These are phyloP conservation scores for Leptoteleia sp. DNA, from an alignment of 1,140 invertebrate species.

Conservation along the genomic window DNA sequence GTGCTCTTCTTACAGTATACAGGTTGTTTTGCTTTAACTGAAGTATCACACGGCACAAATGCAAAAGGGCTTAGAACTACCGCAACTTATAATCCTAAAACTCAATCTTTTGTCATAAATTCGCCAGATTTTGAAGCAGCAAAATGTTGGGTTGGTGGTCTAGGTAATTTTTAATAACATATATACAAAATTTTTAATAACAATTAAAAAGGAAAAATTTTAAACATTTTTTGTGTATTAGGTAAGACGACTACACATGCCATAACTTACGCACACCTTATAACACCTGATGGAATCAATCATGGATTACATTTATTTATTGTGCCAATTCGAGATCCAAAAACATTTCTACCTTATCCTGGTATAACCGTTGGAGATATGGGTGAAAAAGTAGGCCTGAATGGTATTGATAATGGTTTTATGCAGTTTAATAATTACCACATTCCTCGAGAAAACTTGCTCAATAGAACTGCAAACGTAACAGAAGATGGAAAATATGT, in stretches of 20 bases:
- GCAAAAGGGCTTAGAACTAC: slow-evolving; percentile 91
- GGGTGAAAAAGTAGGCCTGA: slow-evolving; percentile 93
- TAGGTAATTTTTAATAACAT: slow-evolving; percentile 75
- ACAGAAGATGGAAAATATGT: slow-evolving; percentile 91
- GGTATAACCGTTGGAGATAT: slow-evolving; percentile 90
- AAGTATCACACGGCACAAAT: slow-evolving; percentile 94
- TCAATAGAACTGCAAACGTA: slow-evolving; percentile 94
- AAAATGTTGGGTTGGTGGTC: slow-evolving; percentile 91
- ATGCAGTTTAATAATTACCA: slow-evolving; percentile 85
- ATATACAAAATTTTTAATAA: background rate
- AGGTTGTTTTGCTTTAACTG: slow-evolving; percentile 92
- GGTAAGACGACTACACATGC: slow-evolving; percentile 93
- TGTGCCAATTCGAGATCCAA: slow-evolving; percentile 89
- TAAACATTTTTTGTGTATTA: slow-evolving; percentile 63
- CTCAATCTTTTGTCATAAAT: slow-evolving; percentile 89
- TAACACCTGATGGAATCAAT: slow-evolving; percentile 86
- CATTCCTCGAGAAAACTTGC: slow-evolving; percentile 89
- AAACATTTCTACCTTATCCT: slow-evolving; percentile 87
- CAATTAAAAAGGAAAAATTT: no score
- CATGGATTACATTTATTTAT: slow-evolving; percentile 94
- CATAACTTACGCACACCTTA: slow-evolving; percentile 93
- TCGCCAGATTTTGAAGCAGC: slow-evolving; percentile 92
- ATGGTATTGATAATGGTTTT: slow-evolving; percentile 93
- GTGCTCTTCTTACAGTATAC: slow-evolving; percentile 79
- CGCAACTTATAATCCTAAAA: slow-evolving; percentile 88